These are phyloP conservation scores for Malacosoma neustria DNA, from an alignment of 2,888 invertebrate genomes.

Conservation along the genomic window DNA sequence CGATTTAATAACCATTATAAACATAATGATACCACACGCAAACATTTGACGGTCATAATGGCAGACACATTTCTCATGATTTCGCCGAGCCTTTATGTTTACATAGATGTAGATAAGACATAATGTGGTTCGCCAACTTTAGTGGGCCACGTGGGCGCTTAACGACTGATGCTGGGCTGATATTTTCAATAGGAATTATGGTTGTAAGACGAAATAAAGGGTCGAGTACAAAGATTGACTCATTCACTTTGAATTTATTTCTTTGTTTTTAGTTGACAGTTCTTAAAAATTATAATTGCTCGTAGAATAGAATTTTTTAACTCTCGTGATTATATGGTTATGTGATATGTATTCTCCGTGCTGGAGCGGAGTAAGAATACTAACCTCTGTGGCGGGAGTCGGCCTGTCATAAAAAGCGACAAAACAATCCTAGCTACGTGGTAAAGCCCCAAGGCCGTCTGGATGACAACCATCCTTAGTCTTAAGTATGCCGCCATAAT, in stretches of 20 bases:
- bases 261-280: no score
- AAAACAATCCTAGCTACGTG: no score
- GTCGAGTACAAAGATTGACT: background rate
- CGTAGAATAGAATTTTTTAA: no score
- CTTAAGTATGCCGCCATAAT: no score
- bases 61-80: conserved; percentile 5
- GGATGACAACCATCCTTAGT: no score
- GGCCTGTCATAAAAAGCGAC: no score
- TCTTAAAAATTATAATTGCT: no score
- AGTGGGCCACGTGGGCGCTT: conserved; percentile 36
- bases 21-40: conserved; percentile 3
- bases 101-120: conserved; percentile 20
- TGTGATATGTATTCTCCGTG: no score
- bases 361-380: no score
- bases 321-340: no score
- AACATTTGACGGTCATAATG: conserved; percentile 3
- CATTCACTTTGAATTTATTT: background rate
- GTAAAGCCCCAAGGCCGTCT: no score
- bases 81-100: conserved; percentile 13
- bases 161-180: conserved; percentile 31
- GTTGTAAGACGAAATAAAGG: conserved; percentile 7
- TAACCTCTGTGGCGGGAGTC: no score
- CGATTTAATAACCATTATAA: background rate
- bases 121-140: conserved; percentile 22
- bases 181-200: conserved; percentile 37